Evolutionary conservation across 2,888 invertebrate species (phyloP), one percentile per base, ranked within the genome.

Genomic region (Drosophila mayaguana): DNA sequence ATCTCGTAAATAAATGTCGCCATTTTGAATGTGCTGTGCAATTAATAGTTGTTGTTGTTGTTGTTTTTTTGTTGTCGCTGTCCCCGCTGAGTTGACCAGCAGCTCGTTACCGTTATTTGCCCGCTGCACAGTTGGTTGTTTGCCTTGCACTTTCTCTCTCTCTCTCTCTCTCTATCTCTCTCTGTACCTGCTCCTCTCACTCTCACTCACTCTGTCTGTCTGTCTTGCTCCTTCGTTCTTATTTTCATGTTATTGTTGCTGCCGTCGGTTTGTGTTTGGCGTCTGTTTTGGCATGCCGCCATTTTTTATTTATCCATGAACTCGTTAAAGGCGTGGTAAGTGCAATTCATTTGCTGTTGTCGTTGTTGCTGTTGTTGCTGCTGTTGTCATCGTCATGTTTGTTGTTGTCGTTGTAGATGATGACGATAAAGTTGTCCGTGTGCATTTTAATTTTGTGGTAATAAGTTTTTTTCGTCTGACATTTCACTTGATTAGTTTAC

Each of bases 271-370:
- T 73, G 59, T 63, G 63, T 50, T 18, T 75, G 61, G 63, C 65
- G 72, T 75, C 69, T 64, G 70, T 71, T 76, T 89, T 90, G 89
- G 90, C 90, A 90, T 78, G 72, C 77, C 84, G 90, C 90, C 89
- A 90, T 89, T 88, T 90, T 80, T 80, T 81, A 78, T 83, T 76
- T 81, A 80, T 76, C 78, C 81, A 81, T 80, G 78, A 80, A 85
- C 79, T 83, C 77, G 76, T 82, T 80, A 75, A 75, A 73, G 81
- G 89, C 86, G 86, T 81, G 87, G 83, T 70, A 73, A 68, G 64
- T 63, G 64, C 73, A 83, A 68, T 61, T 34, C 61, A 59, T 59
- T 74, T 64, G 57, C 70, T 42, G 59, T 46, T 67, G 51, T 32
- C 61, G 20, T 60, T 50, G 45, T 43, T 22, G 25, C 28, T 43